A percentile compares a stretch with the other conserved stretches of the same genome.
phyloP scores from a whole-genome alignment of 2,888 invertebrate genomes.

The Leucophora obtusa region DNA sequence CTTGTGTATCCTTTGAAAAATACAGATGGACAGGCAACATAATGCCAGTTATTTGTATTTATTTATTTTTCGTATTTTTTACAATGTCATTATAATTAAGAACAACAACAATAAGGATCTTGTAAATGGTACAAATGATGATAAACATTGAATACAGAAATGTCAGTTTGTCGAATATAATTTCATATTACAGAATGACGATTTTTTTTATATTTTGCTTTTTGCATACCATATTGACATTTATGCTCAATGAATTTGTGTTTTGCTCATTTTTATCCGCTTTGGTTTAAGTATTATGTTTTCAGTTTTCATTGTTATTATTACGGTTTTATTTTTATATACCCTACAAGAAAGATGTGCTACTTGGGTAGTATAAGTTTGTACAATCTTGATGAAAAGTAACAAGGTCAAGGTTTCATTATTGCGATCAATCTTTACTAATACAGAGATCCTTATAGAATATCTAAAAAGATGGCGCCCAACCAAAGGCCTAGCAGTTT shows the following conservation, averaged over 20 bases:
- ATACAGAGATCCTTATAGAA: too few species aligned
- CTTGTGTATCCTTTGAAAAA: slow-evolving; percentile 13
- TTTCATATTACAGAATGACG: too few species aligned
- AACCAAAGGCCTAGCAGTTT: too few species aligned
- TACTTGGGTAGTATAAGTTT: too few species aligned
- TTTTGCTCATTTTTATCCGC: slow-evolving; percentile 60
- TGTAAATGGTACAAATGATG: slow-evolving; percentile 28
- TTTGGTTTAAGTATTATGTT: slow-evolving; percentile 57
- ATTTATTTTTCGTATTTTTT: slow-evolving; percentile 14
- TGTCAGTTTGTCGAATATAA: slow-evolving; percentile 4
- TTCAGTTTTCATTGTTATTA: slow-evolving; percentile 7
- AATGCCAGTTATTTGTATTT: slow-evolving; percentile 13
- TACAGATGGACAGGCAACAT: slow-evolving; percentile 17
- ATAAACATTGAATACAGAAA: background rate
- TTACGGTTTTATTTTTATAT: background rate
- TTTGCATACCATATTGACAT: slow-evolving; percentile 50
- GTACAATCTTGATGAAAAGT: too few species aligned
- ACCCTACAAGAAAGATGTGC: too few species aligned
- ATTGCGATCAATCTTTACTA: too few species aligned
- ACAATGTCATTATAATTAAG: slow-evolving; percentile 39
- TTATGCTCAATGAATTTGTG: slow-evolving; percentile 52
- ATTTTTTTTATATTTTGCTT: background rate
- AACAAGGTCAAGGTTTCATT: too few species aligned
- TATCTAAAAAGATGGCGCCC: too few species aligned
- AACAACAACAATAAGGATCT: slow-evolving; percentile 5